Evolutionary conservation across 2,113 vertebrate species (phyloP).

Genomic region (Epinephelus moara): DNA sequence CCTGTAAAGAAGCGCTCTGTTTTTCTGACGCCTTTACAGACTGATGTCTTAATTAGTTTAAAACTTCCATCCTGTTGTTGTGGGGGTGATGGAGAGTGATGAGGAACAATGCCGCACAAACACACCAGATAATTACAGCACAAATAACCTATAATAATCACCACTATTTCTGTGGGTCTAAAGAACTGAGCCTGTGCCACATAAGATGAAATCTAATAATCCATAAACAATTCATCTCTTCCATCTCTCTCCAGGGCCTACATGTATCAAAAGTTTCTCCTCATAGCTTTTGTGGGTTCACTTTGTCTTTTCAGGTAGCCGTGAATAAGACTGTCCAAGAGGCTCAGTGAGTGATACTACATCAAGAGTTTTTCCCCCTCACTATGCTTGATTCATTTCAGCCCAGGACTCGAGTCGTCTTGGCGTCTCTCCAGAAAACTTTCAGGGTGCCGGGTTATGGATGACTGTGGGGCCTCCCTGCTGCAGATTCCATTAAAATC

Average conservation of each 20-base stretch:
- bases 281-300: background rate
- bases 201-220: background rate
- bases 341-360: conserved; percentile 35
- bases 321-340: conserved; percentile 18
- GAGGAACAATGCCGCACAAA: conserved; percentile 1
- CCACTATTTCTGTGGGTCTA: background rate
- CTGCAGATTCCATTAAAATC: conserved; percentile 75
- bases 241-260: background rate
- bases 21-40: conserved; percentile 5
- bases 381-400: conserved; percentile 49
- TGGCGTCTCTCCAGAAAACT: conserved; percentile 48
- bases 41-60: conserved; percentile 25
- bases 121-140: background rate
- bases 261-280: background rate
- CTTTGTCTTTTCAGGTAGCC: conserved; percentile 19
- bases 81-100: conserved; percentile 14
- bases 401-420: conserved; percentile 11
- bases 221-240: background rate
- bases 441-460: conserved; percentile 61
- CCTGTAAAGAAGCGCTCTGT: background rate
- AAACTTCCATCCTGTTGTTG: conserved; percentile 40
- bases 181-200: background rate
- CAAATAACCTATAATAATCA: background rate
- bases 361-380: conserved; percentile 2
- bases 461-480: conserved; percentile 59